phyloP scores from a whole-genome alignment of 2,888 invertebrate genomes.

The Aspidapion aeneum region DNA sequence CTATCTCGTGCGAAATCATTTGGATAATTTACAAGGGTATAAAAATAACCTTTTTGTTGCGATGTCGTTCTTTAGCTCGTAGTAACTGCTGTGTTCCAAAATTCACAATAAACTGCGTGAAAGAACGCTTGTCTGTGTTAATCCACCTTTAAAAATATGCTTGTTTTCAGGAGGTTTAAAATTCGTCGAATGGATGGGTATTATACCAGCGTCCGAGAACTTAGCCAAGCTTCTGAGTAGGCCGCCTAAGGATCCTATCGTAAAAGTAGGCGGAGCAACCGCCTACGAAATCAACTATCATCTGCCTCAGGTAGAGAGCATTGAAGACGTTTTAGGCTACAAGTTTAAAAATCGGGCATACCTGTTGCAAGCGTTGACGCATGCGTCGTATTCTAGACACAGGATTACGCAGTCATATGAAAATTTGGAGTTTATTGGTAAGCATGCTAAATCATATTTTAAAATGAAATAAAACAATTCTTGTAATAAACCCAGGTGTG shows the following conservation, averaged over 20 bases:
- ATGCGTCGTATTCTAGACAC: slow-evolving; percentile 83
- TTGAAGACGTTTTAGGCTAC: slow-evolving; percentile 68
- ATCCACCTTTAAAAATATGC: no score
- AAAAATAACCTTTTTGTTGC: no score
- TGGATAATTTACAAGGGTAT: no score
- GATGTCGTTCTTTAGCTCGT: no score
- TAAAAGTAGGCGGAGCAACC: slow-evolving; percentile 42
- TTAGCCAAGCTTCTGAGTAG: slow-evolving; percentile 33
- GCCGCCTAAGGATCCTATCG: slow-evolving; percentile 45
- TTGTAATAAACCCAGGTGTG: no score
- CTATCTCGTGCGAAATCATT: no score
- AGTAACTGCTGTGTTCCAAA: no score
- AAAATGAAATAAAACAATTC: no score
- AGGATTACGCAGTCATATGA: slow-evolving; percentile 85
- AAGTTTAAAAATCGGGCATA: slow-evolving; percentile 77
- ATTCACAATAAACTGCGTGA: no score
- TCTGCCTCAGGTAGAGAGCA: slow-evolving; percentile 36
- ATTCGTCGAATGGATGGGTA: slow-evolving; percentile 51
- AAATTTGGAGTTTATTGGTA: slow-evolving; percentile 74
- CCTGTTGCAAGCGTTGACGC: slow-evolving; percentile 89
- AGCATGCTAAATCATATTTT: no score
- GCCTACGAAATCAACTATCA: slow-evolving; percentile 49
- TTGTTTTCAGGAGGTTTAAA: slow-evolving; percentile 35
- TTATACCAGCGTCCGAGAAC: slow-evolving; percentile 41
- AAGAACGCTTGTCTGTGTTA: no score